Base-by-base conservation (phyloP, 2,888 invertebrate species). In the Hydrotaea diabolus region DNA sequence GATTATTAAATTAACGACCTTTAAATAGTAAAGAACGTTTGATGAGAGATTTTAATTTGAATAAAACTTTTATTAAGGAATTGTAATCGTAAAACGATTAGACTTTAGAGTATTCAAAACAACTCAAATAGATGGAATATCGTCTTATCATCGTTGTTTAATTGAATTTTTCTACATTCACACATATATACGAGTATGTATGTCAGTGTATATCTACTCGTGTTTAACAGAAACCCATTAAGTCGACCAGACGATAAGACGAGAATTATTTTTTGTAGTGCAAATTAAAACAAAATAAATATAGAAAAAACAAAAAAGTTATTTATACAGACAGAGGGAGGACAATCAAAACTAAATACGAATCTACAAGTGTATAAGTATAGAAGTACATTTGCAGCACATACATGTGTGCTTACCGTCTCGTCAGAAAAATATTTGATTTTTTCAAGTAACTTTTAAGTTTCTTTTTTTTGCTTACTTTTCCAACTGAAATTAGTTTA, bases 401-500 rank as follows among this genome's bases (percentile, higher is more conserved):
- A 21, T 31, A 31, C 31, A 31, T 19, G 17, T 13, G 17, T 53
- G 17, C 31, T 31, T 31, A n/a, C 7, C 0, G 53, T 53, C 8
- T 11, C 21, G 19, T 21, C 4, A 21, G 5, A 55, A 55, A 21
- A 55, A 55, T 55, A 21, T 55, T 21, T 55, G 21, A 53, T 53
- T 53, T 53, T n/a, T 53, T n/a, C 53, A n/a, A 19, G 19, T 21
- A 55, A 55, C 5, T 64, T 64, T 4, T 9, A n/a, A 66, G 15
- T 62, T 62, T 19, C n/a, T 13, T 19, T 43, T 39, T 21, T 39
- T 39, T 13, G 17, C 21, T 66, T 15, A n/a, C n/a, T 36, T n/a
- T 36, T 62, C 15, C 39, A 21, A 19, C 17, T 66, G 39, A 66
- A 66, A 66, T 66, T 66, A 66, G 66, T 66, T 66, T 66, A 66